These are phyloP conservation scores for Neoitamus cyanurus DNA, from an alignment of 2,888 invertebrate genomes.

Conservation along the genomic window DNA sequence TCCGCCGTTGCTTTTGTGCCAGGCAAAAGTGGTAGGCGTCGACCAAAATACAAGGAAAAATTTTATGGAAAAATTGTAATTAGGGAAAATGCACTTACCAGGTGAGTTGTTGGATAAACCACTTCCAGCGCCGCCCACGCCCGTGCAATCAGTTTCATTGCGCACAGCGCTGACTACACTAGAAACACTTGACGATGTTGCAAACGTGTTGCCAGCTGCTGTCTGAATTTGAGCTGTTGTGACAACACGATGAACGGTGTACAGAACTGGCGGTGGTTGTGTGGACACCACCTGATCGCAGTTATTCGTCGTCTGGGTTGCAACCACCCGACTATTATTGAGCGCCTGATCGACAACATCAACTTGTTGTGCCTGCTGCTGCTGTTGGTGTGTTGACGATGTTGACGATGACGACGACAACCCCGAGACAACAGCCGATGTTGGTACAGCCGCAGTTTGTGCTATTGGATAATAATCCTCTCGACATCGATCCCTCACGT, in stretches of 20 bases:
- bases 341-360: constrained; percentile 60
- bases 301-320: constrained; percentile 61
- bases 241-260: constrained; percentile 66
- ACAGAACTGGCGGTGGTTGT: constrained; percentile 61
- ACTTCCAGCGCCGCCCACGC: constrained; percentile 55
- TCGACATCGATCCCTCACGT: constrained; percentile 60
- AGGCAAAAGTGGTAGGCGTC: background rate
- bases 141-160: constrained; percentile 58
- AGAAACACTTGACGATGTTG: constrained; percentile 65
- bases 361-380: constrained; percentile 51
- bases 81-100: constrained; percentile 57
- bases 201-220: constrained; percentile 62
- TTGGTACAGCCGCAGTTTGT: constrained; percentile 46
- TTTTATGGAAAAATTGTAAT: background rate
- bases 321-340: constrained; percentile 59
- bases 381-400: constrained; percentile 54
- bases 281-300: constrained; percentile 48
- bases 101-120: constrained; percentile 59
- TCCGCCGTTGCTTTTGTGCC: background rate
- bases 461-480: constrained; percentile 62
- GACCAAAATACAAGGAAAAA: background rate
- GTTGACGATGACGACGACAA: constrained; percentile 55
- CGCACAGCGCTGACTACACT: constrained; percentile 64
- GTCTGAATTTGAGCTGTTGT: constrained; percentile 66
- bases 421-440: constrained; percentile 52